Percentiles rank a stretch among this genome's conserved stretches.
Conservation (phyloP, 2,797 vertebrate species). For the Percopsis omiscomaycus region DNA sequence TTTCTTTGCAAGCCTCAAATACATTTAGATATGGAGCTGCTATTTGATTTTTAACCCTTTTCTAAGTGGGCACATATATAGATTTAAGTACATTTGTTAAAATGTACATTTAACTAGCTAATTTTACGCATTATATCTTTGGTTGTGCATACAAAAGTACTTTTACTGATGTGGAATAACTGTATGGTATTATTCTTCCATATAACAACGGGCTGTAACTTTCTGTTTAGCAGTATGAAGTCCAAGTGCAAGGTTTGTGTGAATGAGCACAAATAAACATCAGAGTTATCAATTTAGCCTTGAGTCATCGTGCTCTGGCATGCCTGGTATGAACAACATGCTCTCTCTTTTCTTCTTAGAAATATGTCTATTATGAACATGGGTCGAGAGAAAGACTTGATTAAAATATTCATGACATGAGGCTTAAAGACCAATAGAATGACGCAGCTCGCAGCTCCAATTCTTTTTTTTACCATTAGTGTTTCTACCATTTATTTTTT, state of each 20-base stretch:
- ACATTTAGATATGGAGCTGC: too few relatives aligned
- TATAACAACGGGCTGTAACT: constrained; percentile 27
- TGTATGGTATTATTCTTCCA: too few relatives aligned
- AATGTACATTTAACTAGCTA: too few relatives aligned
- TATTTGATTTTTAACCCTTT: too few relatives aligned
- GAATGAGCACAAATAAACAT: constrained; percentile 46
- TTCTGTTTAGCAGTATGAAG: constrained; percentile 63
- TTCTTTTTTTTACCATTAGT: too few relatives aligned
- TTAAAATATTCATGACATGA: constrained; percentile 42
- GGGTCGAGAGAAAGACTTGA: constrained; percentile 35
- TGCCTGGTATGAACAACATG: constrained; percentile 39
- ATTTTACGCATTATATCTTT: too few relatives aligned
- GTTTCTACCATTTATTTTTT: too few relatives aligned
- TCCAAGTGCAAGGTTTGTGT: constrained; percentile 17
- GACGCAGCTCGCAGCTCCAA: constrained; percentile 20
- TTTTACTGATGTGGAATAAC: too few relatives aligned
- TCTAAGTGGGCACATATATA: too few relatives aligned
- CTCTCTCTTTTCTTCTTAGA: constrained; percentile 14
- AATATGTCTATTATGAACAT: constrained; percentile 56
- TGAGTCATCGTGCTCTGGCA: constrained; percentile 53
- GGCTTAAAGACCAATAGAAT: constrained; percentile 25
- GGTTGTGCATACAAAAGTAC: too few relatives aligned
- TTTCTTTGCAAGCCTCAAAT: too few relatives aligned
- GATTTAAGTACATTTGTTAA: too few relatives aligned
- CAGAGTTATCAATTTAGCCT: constrained; percentile 51